A percentile compares a stretch with the other conserved stretches of the same genome.
These are phyloP conservation scores for Vidua macroura DNA, from an alignment of 2,113 vertebrate species.

Conservation along the genomic window DNA sequence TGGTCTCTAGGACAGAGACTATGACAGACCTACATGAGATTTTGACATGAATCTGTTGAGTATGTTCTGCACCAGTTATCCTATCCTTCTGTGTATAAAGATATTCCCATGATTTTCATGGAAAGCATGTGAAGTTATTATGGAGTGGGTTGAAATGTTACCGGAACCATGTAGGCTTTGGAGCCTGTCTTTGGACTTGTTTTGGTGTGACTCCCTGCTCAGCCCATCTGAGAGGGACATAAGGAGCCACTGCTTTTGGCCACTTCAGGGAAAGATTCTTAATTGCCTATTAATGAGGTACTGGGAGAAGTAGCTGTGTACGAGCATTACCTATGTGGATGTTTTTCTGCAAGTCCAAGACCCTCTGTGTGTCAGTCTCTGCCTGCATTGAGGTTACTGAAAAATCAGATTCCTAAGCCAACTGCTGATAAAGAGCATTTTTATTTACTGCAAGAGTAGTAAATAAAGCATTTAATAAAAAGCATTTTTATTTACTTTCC, in stretches of 20 bases:
- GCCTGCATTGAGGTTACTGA: not conserved
- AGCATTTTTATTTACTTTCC: not conserved
- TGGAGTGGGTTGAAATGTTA: not conserved
- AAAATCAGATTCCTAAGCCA: not conserved
- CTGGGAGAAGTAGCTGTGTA: not conserved
- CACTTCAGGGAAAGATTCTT: not conserved
- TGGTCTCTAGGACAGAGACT: not conserved
- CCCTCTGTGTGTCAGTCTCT: not conserved
- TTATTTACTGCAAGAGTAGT: not conserved
- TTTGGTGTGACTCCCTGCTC: not conserved
- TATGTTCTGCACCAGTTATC: not conserved
- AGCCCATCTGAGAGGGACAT: not conserved
- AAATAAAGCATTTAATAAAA: not conserved
- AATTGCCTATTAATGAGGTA: not conserved
- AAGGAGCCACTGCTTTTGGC: not conserved
- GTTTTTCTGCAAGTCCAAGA: not conserved
- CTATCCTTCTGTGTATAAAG: not conserved
- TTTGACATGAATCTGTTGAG: not conserved
- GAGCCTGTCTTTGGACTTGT: not conserved
- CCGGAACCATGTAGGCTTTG: not conserved
- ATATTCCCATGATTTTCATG: not conserved
- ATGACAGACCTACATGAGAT: not conserved
- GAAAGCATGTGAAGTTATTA: not conserved
- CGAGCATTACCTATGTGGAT: not conserved
- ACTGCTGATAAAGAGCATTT: not conserved